Evolutionary conservation across 2,888 invertebrate species (phyloP), one percentile per base, ranked within the genome.

Genomic region (Nysson spinosus): DNA sequence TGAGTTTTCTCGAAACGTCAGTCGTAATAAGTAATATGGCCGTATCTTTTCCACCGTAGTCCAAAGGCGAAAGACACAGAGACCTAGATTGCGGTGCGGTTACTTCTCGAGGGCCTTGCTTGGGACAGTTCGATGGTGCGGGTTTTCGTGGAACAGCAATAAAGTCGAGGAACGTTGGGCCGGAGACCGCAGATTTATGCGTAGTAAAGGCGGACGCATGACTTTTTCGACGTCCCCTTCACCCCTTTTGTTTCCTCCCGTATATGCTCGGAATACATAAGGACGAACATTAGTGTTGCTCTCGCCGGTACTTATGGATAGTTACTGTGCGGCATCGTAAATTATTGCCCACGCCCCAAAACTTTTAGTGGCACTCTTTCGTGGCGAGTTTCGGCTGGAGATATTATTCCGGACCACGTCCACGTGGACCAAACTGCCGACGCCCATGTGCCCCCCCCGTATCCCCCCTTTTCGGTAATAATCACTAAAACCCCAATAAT

Each of bases 271-370:
- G n/a, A 55, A 44, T 37, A 30, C 71, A 44, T 61, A 75, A 73
- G 73, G 75, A 76, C 71, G 77, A 78, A 67, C 78, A 83, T 82
- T 82, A 82, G 82, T 68, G 77, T 56, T 71, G 63, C 65, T 73
- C 65, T 69, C 71, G 70, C 63, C 73, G 79, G 83, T 85, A 84
- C 85, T 85, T 83, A 83, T 79, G 70, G 83, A 85, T 82, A 82
- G 84, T 85, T 85, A 84, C 81, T 78, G 78, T 24, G 72, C 78
- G 84, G 81, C 76, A 81, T 83, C 85, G 81, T 85, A 85, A 85
- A 85, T 85, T 85, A 84, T 81, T 80, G 72, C 79, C 80, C 82
- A 81, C 83, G 82, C 83, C 83, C 81, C 77, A 69, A 77, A 82
- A 82, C 73, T 84, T 85, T 85, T 83, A 83, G 77, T 83, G 78